Evolutionary conservation across 2,113 vertebrate genomes (phyloP).

Genomic region (Microcebus tavaratra): DNA sequence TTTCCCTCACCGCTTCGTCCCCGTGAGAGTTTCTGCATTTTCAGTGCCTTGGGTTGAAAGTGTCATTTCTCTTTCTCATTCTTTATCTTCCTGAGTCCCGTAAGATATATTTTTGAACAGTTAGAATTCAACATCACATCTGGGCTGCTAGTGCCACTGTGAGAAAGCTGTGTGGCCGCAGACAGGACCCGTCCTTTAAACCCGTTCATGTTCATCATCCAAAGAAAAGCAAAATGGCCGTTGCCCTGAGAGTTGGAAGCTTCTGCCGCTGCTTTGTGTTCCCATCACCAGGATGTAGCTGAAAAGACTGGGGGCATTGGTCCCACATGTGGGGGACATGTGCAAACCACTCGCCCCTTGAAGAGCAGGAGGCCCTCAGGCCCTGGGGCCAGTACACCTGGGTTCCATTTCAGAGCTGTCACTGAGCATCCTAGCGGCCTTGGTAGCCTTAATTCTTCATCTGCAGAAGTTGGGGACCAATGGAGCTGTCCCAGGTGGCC

Average conservation of each 20-base stretch:
- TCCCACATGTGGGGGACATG: no score
- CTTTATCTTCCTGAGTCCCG: neutral
- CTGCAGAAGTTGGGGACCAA: neutral
- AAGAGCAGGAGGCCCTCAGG: neutral
- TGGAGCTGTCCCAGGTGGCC: neutral
- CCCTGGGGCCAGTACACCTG: neutral
- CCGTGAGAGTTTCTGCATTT: neutral
- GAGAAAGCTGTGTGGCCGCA: neutral
- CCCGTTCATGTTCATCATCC: neutral
- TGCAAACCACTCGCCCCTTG: neutral
- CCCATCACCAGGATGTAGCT: neutral
- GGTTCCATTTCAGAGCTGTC: neutral
- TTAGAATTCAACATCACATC: slow-evolving; percentile 23
- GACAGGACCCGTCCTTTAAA: neutral
- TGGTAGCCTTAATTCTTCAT: neutral
- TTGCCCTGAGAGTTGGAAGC: neutral
- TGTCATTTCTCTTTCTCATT: slow-evolving; percentile 6
- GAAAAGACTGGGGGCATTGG: neutral
- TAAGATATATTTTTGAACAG: slow-evolving; percentile 18
- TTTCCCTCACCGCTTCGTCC: neutral
- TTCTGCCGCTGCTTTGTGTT: neutral
- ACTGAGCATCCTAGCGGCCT: neutral
- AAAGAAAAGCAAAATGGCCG: neutral
- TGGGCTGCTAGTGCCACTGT: neutral
- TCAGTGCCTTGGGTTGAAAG: neutral